Evolutionary conservation across 2,797 vertebrate species (phyloP).

Genomic region (Hyperoplus lanceolatus): DNA sequence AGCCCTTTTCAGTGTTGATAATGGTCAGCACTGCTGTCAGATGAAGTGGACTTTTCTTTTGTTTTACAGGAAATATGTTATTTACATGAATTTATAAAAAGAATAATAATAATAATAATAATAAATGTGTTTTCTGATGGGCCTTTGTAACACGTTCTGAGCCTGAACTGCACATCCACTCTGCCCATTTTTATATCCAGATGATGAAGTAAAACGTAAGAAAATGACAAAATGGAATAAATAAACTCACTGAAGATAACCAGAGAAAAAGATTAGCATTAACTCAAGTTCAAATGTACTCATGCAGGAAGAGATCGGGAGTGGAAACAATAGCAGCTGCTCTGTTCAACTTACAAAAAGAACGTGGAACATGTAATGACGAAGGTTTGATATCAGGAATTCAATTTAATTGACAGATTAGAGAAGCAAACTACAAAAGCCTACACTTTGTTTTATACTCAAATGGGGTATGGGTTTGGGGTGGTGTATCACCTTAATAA

Average conservation of each 20-base stretch:
- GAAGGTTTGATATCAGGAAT: too few species aligned
- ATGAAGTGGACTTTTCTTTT: conserved; percentile 13
- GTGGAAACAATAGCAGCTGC: conserved; percentile 9
- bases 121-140: neutral
- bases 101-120: too few species aligned
- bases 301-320: conserved; percentile 12
- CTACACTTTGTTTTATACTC: neutral
- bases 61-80: conserved; percentile 14
- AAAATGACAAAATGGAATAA: conserved; percentile 50
- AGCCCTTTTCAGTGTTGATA: conserved; percentile 4
- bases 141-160: conserved; percentile 25
- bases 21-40: neutral
- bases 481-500: neutral
- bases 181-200: conserved; percentile 26
- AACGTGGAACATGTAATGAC: too few species aligned
- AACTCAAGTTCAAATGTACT: conserved; percentile 30
- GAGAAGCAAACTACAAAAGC: neutral
- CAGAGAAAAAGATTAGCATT: conserved; percentile 35
- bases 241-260: conserved; percentile 38
- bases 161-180: conserved; percentile 11
- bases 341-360: neutral
- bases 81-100: conserved; percentile 9
- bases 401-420: neutral
- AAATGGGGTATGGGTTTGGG: neutral
- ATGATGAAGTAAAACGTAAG: conserved; percentile 65